Evolutionary conservation across 2,113 vertebrate species (phyloP), one percentile per base, ranked within the genome.

Genomic region (Megaptera novaeangliae): DNA sequence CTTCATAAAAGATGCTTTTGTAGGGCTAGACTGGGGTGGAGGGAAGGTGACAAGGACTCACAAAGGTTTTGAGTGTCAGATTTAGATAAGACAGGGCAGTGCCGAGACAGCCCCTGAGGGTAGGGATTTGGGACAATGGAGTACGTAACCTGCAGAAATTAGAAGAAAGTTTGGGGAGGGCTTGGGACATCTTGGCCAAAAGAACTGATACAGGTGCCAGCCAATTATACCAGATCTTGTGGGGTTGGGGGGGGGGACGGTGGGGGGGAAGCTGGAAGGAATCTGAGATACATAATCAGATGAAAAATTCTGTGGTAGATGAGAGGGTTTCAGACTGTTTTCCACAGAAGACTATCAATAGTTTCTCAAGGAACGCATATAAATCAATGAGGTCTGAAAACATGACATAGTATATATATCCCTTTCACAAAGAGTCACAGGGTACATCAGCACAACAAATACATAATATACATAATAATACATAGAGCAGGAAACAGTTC

Each of bases 351-450:
- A 52, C 52, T 52, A 52, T 52, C 52, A 88, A 4, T 5, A 59
- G 36, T 13, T 92, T 83, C 44, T 63, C 52, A 72, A 64, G 34
- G 31, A 41, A 66, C 8, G 2, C 25, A 39, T 2, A 59, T 23
- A 15, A 80, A 81, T 25, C 74, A n/a, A 2, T n/a, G 72, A 86
- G 25, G 18, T 36, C 46, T 86, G 66, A 91, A 85, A n/a, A 63
- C 55, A 52, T 0, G 34, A 55, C 29, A 44, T 0, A 25, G 49
- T 17, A 8, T 11, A 6, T 17, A 5, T 11, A 6, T 31, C 11
- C 49, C 29, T 49, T 36, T 27, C 10, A 59, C 4, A 25, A 52
- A 64, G 57, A 86, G 6, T 34, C 29, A 14, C 7, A 15, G 14
- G 15, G 69, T 39, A 61, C 52, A 44, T 44, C 34, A 80, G 61